These are phyloP conservation scores for Hemaris fuciformis DNA, from an alignment of 2,888 invertebrate genomes.

Conservation along the genomic window DNA sequence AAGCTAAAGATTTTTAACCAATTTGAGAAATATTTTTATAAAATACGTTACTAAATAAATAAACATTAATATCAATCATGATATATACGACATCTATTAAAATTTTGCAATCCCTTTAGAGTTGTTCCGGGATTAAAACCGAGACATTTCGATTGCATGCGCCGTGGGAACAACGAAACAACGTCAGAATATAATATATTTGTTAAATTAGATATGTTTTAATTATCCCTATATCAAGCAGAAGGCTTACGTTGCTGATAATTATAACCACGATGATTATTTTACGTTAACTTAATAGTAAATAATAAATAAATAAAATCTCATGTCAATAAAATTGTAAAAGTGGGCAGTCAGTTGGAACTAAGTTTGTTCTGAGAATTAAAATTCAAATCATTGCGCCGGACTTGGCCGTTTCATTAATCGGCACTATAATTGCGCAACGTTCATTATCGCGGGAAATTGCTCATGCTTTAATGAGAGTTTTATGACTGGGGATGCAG, in stretches of 20 bases:
- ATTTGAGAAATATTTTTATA: background rate
- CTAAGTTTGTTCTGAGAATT: background rate
- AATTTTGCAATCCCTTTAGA: too few species aligned
- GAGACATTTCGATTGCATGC: too few species aligned
- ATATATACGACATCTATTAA: too few species aligned
- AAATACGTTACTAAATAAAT: too few species aligned
- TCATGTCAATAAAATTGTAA: background rate
- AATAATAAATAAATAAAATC: background rate
- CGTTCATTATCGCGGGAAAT: slow-evolving; percentile 59
- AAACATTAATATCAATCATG: too few species aligned
- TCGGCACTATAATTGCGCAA: slow-evolving; percentile 37
- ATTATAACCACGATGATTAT: too few species aligned
- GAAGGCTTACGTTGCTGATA: too few species aligned
- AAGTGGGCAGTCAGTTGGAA: background rate
- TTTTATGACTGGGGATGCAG: slow-evolving; percentile 41
- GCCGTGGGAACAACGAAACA: too few species aligned
- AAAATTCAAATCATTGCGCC: slow-evolving; percentile 19
- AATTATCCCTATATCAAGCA: too few species aligned
- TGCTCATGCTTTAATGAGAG: slow-evolving; percentile 54
- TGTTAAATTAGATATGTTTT: too few species aligned
- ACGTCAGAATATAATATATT: too few species aligned
- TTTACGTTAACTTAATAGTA: background rate
- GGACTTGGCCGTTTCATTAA: slow-evolving; percentile 42
- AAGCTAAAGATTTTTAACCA: background rate
- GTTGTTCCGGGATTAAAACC: too few species aligned